Evolutionary conservation across 37 sponge, comb jelly and placozoan species (phyloP), one percentile per base, ranked within the genome.

Genomic region (Diacarnus erythraeanus): DNA sequence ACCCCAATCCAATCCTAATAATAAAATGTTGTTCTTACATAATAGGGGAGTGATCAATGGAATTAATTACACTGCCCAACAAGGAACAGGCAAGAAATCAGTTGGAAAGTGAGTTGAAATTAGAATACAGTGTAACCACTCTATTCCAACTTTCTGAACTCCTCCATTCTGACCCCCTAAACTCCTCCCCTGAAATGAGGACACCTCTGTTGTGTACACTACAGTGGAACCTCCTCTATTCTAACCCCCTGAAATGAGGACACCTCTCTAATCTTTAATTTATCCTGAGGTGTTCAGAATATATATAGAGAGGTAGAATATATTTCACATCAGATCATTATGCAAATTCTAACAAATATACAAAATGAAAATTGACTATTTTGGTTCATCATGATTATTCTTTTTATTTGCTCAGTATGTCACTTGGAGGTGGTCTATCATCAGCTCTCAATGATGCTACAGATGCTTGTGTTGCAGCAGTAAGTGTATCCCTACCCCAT

Each of bases 381-480:
- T 8, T 5, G 30, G 71, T 57, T 25, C 23, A 18, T 2, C 10
- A 20, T n/a, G 64, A 20, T 26, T 8, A 17, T 54, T 15, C 25
- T 66, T 2, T 78, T 35, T n/a, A 1, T 2, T 59, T 71, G 36
- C 17, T 17, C 42, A 94, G 95, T 72, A 91, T 94, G 95, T 94
- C 95, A 25, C 88, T 94, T 10, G 95, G 95, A 31, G 88, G 95
- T 25, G 70, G 83, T 15, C 30, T 42, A 4, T 77, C 76, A 27
- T 42, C 59, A 20, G 51, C 83, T n/a, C 18, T 91, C 30, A 85
- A 94, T 44, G 71, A 70, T 57, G 91, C 91, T 18, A 83, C 84
- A 0, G 60, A 84, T 61, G 88, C 81, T 64, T 79, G 88, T 63
- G 83, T 84, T 56, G 74, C 74, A 22, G 77, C 26, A 18, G 92